phyloP scores from a whole-genome alignment of 2,888 invertebrate genomes.

The Crematogaster levior region DNA sequence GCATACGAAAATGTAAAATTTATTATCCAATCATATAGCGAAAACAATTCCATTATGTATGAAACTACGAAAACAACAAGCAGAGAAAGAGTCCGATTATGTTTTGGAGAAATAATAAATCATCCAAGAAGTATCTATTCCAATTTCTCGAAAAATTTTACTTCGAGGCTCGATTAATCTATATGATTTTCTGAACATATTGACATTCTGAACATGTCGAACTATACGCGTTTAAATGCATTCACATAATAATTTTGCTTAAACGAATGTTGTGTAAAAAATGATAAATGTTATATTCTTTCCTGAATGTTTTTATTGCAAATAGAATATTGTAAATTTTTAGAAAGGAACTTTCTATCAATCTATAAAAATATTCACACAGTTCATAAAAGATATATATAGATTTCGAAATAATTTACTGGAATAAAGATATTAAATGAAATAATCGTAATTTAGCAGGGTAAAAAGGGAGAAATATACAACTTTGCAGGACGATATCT shows the following conservation, averaged over 20 bases:
- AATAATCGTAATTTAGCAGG: not conserved
- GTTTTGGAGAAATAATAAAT: not conserved
- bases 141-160: not conserved
- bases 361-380: not conserved
- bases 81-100: not conserved
- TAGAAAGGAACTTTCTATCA: not conserved
- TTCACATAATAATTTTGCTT: slow-evolving; percentile 60
- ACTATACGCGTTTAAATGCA: not conserved
- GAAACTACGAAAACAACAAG: not conserved
- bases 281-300: not conserved
- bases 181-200: not conserved
- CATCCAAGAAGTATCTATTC: not conserved
- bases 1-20: not conserved
- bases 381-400: not conserved
- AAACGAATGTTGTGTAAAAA: not conserved
- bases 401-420: not conserved
- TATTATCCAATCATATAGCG: not conserved
- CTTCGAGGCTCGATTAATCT: not conserved
- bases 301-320: not conserved
- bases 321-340: not conserved
- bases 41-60: slow-evolving; percentile 3
- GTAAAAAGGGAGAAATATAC: not conserved
- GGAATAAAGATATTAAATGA: not conserved
- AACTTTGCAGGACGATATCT: not conserved
- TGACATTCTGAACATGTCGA: no score